phyloP scores from a whole-genome alignment of 2,113 vertebrate species.

The Zosterops japonicus region DNA sequence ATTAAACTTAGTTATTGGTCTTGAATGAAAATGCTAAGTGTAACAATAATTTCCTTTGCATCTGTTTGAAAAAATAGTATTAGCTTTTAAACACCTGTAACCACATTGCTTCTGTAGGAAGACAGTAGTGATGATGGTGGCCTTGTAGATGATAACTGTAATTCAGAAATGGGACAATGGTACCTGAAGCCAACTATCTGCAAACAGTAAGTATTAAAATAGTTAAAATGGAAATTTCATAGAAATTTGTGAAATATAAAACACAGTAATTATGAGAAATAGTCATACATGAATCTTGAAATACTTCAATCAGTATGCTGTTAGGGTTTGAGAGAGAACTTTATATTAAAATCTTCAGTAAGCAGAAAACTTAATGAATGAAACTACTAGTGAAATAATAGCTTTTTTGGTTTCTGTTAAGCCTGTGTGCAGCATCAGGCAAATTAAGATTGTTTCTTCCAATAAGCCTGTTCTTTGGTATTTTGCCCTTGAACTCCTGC shows the following conservation, averaged over 20 bases:
- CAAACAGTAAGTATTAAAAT: constrained; percentile 86
- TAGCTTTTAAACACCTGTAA: background rate
- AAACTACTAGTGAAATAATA: background rate
- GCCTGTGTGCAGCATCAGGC: background rate
- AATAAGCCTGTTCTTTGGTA: background rate
- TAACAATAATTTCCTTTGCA: background rate
- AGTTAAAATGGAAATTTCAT: background rate
- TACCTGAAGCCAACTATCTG: constrained; percentile 83
- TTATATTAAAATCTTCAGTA: background rate
- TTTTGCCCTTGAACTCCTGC: background rate
- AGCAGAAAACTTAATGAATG: background rate
- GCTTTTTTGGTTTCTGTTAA: background rate
- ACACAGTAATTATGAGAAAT: background rate
- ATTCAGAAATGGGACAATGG: constrained; percentile 81
- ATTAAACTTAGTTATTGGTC: background rate
- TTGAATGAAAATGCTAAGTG: background rate
- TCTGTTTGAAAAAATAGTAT: background rate
- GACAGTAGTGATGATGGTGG: constrained; percentile 92
- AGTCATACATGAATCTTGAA: background rate
- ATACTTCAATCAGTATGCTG: background rate
- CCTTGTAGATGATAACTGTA: constrained; percentile 80
- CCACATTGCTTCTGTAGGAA: constrained; percentile 76
- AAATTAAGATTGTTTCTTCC: background rate
- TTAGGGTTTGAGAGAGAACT: background rate
- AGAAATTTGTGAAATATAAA: background rate